These are phyloP conservation scores for Amazona guildingii DNA, from an alignment of 2,113 vertebrate genomes.

Conservation along the genomic window DNA sequence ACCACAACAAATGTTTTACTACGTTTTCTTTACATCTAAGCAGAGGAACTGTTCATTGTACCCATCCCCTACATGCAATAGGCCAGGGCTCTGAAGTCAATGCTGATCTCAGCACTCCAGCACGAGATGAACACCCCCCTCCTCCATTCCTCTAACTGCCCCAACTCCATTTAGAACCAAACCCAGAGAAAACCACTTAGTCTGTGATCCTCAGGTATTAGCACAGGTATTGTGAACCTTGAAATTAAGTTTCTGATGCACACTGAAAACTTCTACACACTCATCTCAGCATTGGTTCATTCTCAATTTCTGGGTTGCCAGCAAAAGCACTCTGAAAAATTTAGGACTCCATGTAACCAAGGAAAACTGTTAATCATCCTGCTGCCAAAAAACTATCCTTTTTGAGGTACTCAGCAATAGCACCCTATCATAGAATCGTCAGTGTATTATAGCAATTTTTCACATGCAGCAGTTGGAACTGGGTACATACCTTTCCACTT, in stretches of 20 bases:
- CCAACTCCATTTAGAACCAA: not conserved
- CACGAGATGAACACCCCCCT: not conserved
- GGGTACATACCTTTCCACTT: not conserved
- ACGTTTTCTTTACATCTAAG: not conserved
- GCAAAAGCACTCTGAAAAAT: not conserved
- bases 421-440: not conserved
- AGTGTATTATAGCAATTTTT: slow-evolving; percentile 4
- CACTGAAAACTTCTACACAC: not conserved
- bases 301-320: not conserved
- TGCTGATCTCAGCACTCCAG: not conserved
- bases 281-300: not conserved
- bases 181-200: not conserved
- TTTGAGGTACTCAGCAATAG: not conserved
- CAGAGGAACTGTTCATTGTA: not conserved
- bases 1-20: slow-evolving; percentile 2
- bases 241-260: not conserved
- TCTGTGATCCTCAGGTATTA: not conserved
- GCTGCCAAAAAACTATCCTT: not conserved
- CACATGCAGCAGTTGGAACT: not conserved
- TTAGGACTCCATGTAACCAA: not conserved
- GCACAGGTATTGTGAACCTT: not conserved
- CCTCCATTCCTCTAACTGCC: not conserved
- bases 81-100: not conserved
- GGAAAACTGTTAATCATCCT: not conserved
- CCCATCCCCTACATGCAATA: not conserved